Conservation (phyloP, 2,797 vertebrate genomes). For the Anguilla anguilla region DNA sequence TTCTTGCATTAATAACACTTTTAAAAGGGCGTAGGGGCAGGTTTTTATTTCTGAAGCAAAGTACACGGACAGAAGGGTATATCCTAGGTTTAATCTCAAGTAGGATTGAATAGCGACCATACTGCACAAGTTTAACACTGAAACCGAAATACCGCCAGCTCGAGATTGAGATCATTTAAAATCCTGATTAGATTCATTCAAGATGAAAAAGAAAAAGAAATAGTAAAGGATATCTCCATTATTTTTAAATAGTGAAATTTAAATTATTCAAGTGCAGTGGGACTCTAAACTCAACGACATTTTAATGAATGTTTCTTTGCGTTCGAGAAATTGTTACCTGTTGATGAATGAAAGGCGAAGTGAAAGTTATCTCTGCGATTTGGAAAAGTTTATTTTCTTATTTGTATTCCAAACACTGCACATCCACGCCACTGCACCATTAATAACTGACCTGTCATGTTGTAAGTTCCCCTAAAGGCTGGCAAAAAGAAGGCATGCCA, state of each 20-base stretch:
- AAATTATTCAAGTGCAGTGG: background rate
- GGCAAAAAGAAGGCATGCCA: background rate
- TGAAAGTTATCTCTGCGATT: background rate
- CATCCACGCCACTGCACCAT: background rate
- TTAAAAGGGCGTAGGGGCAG: background rate
- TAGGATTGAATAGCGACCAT: background rate
- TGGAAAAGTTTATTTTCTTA: background rate
- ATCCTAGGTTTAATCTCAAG: background rate
- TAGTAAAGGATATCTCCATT: background rate
- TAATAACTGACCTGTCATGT: background rate
- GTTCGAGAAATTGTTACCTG: background rate
- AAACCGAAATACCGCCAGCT: background rate
- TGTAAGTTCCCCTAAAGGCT: background rate
- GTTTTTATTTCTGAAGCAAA: background rate
- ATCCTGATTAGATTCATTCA: background rate
- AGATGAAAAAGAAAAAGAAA: background rate
- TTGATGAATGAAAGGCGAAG: constrained; percentile 3
- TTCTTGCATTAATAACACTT: background rate
- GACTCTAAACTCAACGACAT: background rate
- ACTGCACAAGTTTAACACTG: background rate
- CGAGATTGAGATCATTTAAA: background rate
- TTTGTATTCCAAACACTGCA: background rate
- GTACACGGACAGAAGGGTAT: background rate
- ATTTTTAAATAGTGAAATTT: background rate
- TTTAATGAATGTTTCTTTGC: background rate